These are phyloP conservation scores for Pimpla rufipes DNA, from an alignment of 2,888 invertebrate species.

Conservation along the genomic window DNA sequence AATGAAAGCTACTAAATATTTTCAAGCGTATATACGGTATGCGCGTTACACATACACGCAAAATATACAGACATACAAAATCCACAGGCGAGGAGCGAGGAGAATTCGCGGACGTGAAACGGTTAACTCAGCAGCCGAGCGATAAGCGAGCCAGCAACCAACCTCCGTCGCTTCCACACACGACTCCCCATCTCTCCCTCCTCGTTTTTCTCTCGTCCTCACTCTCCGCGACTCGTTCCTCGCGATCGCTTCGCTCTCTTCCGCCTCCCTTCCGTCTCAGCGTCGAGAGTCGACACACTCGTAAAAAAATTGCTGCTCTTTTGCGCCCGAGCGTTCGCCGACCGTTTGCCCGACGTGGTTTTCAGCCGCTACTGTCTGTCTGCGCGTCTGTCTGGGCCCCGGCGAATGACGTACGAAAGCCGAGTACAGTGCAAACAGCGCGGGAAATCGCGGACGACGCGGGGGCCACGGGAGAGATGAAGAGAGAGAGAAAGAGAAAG, in stretches of 20 bases:
- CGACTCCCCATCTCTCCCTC: constrained; percentile 40
- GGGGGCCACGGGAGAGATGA: constrained; percentile 26
- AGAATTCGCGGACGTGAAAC: constrained; percentile 65
- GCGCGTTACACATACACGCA: constrained; percentile 38
- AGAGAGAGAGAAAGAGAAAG: constrained; percentile 30
- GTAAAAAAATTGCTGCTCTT: constrained; percentile 57
- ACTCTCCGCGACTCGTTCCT: constrained; percentile 33
- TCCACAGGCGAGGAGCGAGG: background rate
- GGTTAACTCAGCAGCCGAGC: constrained; percentile 71
- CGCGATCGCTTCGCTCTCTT: constrained; percentile 28
- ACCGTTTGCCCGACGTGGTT: constrained; percentile 35
- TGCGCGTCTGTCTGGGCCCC: constrained; percentile 24
- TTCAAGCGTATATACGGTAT: no score
- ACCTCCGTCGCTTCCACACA: constrained; percentile 46
- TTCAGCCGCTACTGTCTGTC: constrained; percentile 14
- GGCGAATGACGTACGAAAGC: constrained; percentile 42
- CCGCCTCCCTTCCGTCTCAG: constrained; percentile 47
- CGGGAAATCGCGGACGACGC: constrained; percentile 40
- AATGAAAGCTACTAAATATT: no score
- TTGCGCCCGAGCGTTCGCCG: constrained; percentile 49
- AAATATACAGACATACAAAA: constrained; percentile 21
- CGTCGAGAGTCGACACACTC: constrained; percentile 66
- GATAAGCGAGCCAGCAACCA: constrained; percentile 63
- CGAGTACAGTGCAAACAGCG: constrained; percentile 62
- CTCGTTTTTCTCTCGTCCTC: constrained; percentile 11